Conservation (phyloP, 2,888 invertebrate genomes). For the Limnephilus rhombicus region DNA sequence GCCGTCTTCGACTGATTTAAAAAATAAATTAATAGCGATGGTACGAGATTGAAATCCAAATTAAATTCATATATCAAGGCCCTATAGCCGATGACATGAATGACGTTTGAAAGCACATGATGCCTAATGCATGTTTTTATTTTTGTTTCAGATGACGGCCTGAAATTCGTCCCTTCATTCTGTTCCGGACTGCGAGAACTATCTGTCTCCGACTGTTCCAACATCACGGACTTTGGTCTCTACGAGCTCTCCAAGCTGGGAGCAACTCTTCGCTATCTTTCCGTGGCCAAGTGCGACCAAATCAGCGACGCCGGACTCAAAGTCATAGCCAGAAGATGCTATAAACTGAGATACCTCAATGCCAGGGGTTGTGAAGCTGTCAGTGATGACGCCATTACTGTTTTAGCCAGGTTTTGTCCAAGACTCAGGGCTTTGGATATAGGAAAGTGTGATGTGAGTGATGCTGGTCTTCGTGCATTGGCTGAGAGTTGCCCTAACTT, state of each 20-base stretch:
- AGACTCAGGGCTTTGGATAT: conserved; percentile 92
- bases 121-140: neutral
- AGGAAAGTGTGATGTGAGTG: conserved; percentile 96
- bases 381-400: conserved; percentile 94
- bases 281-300: conserved; percentile 95
- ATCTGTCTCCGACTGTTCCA: conserved; percentile 93
- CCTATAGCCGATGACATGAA: too few species aligned
- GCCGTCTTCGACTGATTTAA: too few species aligned
- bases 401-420: conserved; percentile 91
- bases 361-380: conserved; percentile 95
- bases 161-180: conserved; percentile 94
- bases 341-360: conserved; percentile 92
- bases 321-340: conserved; percentile 91
- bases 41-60: too few species aligned
- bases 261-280: conserved; percentile 92
- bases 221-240: conserved; percentile 93
- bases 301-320: conserved; percentile 94
- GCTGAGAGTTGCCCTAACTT: conserved; percentile 94
- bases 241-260: conserved; percentile 94
- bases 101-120: neutral
- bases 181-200: conserved; percentile 90
- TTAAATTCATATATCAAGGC: too few species aligned
- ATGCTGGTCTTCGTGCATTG: conserved; percentile 90
- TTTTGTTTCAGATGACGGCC: conserved; percentile 85
- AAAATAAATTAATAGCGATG: too few species aligned